Evolutionary conservation across 1,140 invertebrate genomes (phyloP).

Genomic region (Phymastichus coffea): DNA sequence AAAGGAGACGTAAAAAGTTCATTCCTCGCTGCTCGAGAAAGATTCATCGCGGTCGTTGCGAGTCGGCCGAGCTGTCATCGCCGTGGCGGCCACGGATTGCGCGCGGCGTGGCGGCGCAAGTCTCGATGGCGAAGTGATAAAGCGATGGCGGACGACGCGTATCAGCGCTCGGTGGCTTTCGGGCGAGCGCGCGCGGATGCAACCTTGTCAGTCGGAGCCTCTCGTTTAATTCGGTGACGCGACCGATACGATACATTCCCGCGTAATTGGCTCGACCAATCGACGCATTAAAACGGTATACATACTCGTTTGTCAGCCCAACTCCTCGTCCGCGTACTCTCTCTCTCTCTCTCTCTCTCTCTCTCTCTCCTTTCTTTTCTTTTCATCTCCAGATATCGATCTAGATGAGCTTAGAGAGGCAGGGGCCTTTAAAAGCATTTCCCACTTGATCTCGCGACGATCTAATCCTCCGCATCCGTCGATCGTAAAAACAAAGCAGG

Average conservation of each 20-base stretch:
- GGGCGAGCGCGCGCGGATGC: background rate
- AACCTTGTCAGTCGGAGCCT: slow-evolving; percentile 13
- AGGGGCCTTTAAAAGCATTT: slow-evolving; percentile 10
- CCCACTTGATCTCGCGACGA: slow-evolving; percentile 22
- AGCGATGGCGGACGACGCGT: background rate
- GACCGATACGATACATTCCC: slow-evolving; percentile 9
- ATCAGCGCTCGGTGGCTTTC: no score
- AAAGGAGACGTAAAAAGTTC: background rate
- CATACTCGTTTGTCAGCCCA: slow-evolving; percentile 11
- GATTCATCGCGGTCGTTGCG: no score
- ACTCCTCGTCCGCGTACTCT: no score
- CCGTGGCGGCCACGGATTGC: no score
- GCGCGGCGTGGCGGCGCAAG: background rate
- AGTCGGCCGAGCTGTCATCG: no score
- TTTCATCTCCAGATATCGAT: no score
- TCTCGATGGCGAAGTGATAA: slow-evolving; percentile 25
- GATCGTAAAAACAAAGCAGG: slow-evolving; percentile 23
- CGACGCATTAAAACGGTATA: no score
- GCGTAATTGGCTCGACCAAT: slow-evolving; percentile 28
- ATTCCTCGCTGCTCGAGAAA: background rate
- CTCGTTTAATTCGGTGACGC: slow-evolving; percentile 28
- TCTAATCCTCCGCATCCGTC: slow-evolving; percentile 29
- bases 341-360: background rate
- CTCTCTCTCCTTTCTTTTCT: background rate
- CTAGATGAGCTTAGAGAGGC: no score